Base-by-base conservation (phyloP, 2,888 invertebrate species). In the Carpatolechia fugitivella region DNA sequence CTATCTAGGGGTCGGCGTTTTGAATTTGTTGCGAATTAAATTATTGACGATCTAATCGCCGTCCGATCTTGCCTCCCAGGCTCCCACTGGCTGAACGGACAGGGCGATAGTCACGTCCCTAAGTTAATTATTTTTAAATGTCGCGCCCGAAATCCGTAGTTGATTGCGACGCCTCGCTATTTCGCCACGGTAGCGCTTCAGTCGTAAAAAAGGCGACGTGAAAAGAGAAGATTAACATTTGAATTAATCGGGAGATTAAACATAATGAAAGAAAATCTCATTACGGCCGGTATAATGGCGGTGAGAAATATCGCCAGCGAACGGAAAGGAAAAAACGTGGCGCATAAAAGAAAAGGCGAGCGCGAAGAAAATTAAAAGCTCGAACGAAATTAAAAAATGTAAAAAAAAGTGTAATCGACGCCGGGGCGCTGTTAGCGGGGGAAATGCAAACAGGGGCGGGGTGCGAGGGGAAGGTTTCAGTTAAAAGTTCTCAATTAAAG, bases 251-350 rank as follows among this genome's bases (percentile, higher is more conserved):
- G 87, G 73, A 90, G 90, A 90, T 90, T 90, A 89, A 89, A 85
- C 90, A 89, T 89, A 90, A 90, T 90, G 89, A 89, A 90, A 88
- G 88, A 86, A 90, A 90, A 90, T 90, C 90, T 90, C 90, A 89
- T 90, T 90, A 90, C 82, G 75, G 72, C 69, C 77, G 74, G 86
- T 83, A 86, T 88, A 89, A 89, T 87, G 82, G 89, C 82, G 82
- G 85, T 82, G 87, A 85, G 86, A 89, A 87, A 85, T 83, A 85
- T 83, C 78, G 78, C 75, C 68, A 69, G 69, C 74, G 75, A 77
- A 72, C 76, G 77, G 76, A 75, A 79, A 78, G 75, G 75, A 76
- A 80, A 80, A 75, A 80, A 78, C 67, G 75, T 69, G 72, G 72
- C 66, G 68, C 69, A 76, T 80, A 76, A 84, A 87, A 86, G 81